phyloP scores from a whole-genome alignment of 2,113 vertebrate species.

The Haemorhous mexicanus region DNA sequence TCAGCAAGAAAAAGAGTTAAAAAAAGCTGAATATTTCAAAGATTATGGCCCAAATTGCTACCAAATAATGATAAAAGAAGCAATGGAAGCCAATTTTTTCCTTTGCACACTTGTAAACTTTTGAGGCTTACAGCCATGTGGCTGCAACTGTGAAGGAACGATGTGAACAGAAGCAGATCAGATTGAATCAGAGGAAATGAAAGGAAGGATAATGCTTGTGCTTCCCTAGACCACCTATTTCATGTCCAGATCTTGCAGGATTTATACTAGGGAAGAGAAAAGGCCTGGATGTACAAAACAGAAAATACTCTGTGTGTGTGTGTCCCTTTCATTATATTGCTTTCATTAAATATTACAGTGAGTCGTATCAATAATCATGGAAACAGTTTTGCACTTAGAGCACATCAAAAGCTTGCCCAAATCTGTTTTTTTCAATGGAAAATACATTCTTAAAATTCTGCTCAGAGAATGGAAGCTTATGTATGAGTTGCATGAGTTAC shows the following conservation, averaged over 20 bases:
- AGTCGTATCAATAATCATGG: not conserved
- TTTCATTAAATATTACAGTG: not conserved
- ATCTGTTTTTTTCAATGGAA: not conserved
- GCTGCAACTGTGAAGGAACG: not conserved
- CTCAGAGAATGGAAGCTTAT: not conserved
- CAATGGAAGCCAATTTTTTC: fast-evolving
- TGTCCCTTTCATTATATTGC: not conserved
- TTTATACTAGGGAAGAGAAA: not conserved
- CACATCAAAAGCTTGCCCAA: not conserved
- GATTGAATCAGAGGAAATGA: not conserved
- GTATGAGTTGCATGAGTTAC: not conserved
- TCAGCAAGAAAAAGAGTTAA: not conserved
- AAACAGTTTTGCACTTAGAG: not conserved
- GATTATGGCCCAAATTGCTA: not conserved
- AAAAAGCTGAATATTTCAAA: not conserved
- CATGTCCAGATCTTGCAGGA: not conserved
- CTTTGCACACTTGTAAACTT: not conserved
- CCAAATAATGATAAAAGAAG: not conserved
- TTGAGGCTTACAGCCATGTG: not conserved
- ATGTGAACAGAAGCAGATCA: not conserved
- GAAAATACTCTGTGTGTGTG: not conserved
- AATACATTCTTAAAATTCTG: not conserved
- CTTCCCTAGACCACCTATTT: not conserved
- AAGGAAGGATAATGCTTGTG: not conserved
- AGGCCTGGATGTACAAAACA: not conserved